Base-by-base conservation (phyloP, 2,113 vertebrate species). In the Herpailurus yagouaroundi region DNA sequence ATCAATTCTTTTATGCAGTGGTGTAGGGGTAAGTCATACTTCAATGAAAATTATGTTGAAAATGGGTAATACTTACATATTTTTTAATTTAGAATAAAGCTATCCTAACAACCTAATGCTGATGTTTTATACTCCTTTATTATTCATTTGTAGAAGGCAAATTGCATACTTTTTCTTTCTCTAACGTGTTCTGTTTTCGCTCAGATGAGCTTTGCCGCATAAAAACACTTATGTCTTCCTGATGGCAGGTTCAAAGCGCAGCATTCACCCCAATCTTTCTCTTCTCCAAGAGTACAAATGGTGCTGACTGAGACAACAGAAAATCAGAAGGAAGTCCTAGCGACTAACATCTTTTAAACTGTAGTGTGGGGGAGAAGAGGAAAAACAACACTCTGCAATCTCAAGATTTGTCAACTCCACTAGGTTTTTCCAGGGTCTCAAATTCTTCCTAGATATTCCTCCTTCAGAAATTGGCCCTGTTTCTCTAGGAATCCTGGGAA, bases 31-130 rank as follows among this genome's bases (percentile, higher is more conserved):
- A 63, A 90, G 83, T 55, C 10, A 87, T 84, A 95, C 31, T 87
- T 87, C 93, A 94, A 57, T 50, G 25, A 83, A 12, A 95, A 74
- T 69, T 73, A 5, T 93, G 15, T 85, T 95, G 27, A 95, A 80
- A 76, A 57, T 80, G 36, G n/a, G 52, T 71, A 64, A 80, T 2
- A 6, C 3, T 64, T 36, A 48, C 0, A 16, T 83, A 66, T 86
- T 45, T 80, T 89, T 95, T 50, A 93, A 76, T 82, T 87, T 92
- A 74, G 45, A 48, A n/a, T 74, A 92, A 97, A 86, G 45, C 5
- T 36, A 66, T 50, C 57, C 15, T 64, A 77, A 50, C 29, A 83
- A 69, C 5, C 15, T 93, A 76, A 57, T 60, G 31, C 71, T 82
- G 76, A n/a, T n/a, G 23, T 33, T 86, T 79, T 38, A n/a, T 31